Percentiles rank a stretch among this genome's conserved stretches.
These are phyloP conservation scores for Euura lappo DNA, from an alignment of 1,140 invertebrate species.

Conservation along the genomic window DNA sequence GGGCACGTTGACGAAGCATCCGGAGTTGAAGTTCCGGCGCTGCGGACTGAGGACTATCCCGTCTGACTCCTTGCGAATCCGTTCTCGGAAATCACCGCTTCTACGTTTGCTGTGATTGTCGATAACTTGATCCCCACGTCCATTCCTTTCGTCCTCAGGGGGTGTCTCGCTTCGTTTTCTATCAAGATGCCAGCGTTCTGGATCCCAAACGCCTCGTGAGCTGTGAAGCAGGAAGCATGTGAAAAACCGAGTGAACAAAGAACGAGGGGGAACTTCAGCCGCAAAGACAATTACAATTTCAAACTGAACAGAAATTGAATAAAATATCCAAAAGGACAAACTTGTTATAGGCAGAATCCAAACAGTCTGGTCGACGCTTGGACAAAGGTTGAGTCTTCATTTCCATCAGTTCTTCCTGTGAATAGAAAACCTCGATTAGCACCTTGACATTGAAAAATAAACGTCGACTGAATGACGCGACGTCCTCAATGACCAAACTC, in stretches of 20 bases:
- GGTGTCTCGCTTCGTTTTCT: slow-evolving; percentile 67
- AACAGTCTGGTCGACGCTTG: slow-evolving; percentile 63
- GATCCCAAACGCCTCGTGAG: slow-evolving; percentile 66
- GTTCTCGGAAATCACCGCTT: slow-evolving; percentile 76
- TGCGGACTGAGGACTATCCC: slow-evolving; percentile 84
- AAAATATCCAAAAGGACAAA: slow-evolving; percentile 38
- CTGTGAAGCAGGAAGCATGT: slow-evolving; percentile 39
- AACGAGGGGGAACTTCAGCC: too few species aligned
- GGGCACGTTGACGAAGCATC: slow-evolving; percentile 71
- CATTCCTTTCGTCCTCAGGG: slow-evolving; percentile 63
- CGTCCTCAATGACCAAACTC: slow-evolving; percentile 19
- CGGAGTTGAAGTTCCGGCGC: slow-evolving; percentile 81
- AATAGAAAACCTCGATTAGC: slow-evolving; percentile 16
- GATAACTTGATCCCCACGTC: slow-evolving; percentile 48
- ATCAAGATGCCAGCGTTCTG: slow-evolving; percentile 66
- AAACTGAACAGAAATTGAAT: not conserved
- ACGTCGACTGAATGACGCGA: not conserved
- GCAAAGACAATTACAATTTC: not conserved
- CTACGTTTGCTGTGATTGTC: slow-evolving; percentile 59
- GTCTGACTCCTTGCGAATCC: slow-evolving; percentile 82
- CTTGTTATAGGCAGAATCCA: slow-evolving; percentile 66
- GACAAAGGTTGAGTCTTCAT: slow-evolving; percentile 66
- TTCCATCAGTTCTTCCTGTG: slow-evolving; percentile 67
- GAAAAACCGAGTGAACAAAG: not conserved
- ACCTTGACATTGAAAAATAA: not conserved